A percentile compares a stretch with the other conserved stretches of the same genome.
Conservation (phyloP, 2,888 invertebrate species). For the Bombylius major region DNA sequence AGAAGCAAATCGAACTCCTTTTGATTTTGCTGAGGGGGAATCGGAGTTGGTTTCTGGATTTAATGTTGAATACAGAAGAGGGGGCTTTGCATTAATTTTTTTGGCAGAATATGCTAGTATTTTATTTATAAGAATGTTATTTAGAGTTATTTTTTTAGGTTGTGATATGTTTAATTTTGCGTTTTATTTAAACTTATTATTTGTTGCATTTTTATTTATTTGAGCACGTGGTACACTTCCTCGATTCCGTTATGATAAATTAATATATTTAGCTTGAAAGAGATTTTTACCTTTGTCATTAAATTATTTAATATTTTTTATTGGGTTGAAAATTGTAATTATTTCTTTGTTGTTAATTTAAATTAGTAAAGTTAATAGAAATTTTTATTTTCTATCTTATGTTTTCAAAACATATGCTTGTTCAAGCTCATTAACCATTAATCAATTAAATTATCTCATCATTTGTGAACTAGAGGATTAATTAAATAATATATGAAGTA, state of each 20-base stretch:
- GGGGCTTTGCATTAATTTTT: slow-evolving; percentile 61
- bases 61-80: slow-evolving; percentile 64
- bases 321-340: slow-evolving; percentile 40
- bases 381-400: slow-evolving; percentile 44
- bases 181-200: slow-evolving; percentile 44
- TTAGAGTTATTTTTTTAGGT: slow-evolving; percentile 46
- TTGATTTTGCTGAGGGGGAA: slow-evolving; percentile 70
- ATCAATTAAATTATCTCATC: slow-evolving; percentile 43
- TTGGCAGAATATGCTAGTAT: slow-evolving; percentile 55
- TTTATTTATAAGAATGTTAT: slow-evolving; percentile 53
- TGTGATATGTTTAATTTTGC: slow-evolving; percentile 37
- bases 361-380: slow-evolving; percentile 48
- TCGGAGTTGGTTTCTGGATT: slow-evolving; percentile 67
- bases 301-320: slow-evolving; percentile 48
- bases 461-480: slow-evolving; percentile 39
- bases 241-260: slow-evolving; percentile 62
- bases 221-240: slow-evolving; percentile 54
- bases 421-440: slow-evolving; percentile 51
- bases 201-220: slow-evolving; percentile 49
- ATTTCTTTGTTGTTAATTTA: slow-evolving; percentile 32
- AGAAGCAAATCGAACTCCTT: slow-evolving; percentile 60
- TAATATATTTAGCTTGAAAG: slow-evolving; percentile 57
- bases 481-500: slow-evolving; percentile 48
- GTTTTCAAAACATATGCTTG: slow-evolving; percentile 59
- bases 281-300: slow-evolving; percentile 49